Evolutionary conservation across 2,888 invertebrate genomes (phyloP), one percentile per base, ranked within the genome.

Genomic region (Marronus borbonicus): DNA sequence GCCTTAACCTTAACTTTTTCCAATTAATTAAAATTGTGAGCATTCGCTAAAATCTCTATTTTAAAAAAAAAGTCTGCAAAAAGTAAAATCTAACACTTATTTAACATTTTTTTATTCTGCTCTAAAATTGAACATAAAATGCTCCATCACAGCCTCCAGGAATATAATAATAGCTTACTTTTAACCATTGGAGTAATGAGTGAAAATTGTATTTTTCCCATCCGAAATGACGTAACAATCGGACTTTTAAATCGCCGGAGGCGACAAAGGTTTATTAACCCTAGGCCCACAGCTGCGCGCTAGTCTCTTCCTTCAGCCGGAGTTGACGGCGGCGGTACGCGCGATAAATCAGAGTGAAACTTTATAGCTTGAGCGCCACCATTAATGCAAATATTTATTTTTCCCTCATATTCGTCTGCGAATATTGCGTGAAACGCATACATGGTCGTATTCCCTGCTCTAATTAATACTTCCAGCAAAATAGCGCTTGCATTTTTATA

Each of bases 231-330:
- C 8, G 39, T 5, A 39, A 39, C 7, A 39, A 39, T 39, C 39
- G 39, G 7, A 3, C 1, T 7, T 36, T 36, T 39, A 39, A 39
- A 52, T 65, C n/a, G 4, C 24, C 20, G 12, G n/a, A 49, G 49
- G 66, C 66, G 49, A 66, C 49, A 66, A 39, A 66, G 49, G 49
- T 66, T 66, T 66, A 66, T 66, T 66, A 66, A 66, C 66, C 66
- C 14, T 60, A 17, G 20, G 24, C 10, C 44, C 20, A 14, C 66
- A 3, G 44, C 17, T 5, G 28, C 64, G 31, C 24, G 24, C 24
- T 24, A 1, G 28, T 65, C 12, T 36, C 31, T 20, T 24, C 20
- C n/a, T 24, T 1, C 2, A 2, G 60, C 24, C 3, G 17, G 1
- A 2, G 20, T 17, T 65, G 14, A 36, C 49, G 24, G 1, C 66